Base-by-base conservation (phyloP, 2,113 vertebrate genomes). In the Anoplopoma fimbria region DNA sequence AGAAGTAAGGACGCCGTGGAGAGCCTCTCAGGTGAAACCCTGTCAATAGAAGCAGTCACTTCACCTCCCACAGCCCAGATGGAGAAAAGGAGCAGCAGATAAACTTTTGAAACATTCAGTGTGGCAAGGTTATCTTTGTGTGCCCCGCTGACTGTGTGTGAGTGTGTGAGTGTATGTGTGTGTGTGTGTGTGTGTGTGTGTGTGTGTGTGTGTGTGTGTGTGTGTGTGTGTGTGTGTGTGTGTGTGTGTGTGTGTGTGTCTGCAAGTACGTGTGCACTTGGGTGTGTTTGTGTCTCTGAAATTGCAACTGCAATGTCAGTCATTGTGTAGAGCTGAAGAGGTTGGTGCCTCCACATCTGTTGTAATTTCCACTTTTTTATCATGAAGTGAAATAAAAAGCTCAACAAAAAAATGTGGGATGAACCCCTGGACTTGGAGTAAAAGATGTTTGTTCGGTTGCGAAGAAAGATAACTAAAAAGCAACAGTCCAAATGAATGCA, bases 101-200 rank as follows among this genome's bases (percentile, higher is more conserved):
- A 77, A 78, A 82, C 63, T 83, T 76, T 42, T 85, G 68, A 86
- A 85, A 84, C 38, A 85, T 85, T 85, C 58, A 87, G 47, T 72
- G 51, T 36, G 55, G 40, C 78, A 70, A 60, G 71, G 81, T 25
- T 36, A 65, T 64, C 25, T 82, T 6, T 40, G 49, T 45, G 2
- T 53, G 72, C 38, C 29, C 19, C 1, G 1, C 6, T 57, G 65
- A 38, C 51, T 53, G 47, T 53, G 23, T n/a, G 25, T 33, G 62
- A n/a, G n/a, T n/a, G n/a, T n/a, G n/a, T n/a, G n/a, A n/a, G n/a
- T n/a, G n/a, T n/a, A n/a, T 58, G 55, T 27, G 36, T 23, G 42
- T 69, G 67, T 4, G 19, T 51, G 25, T 19, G 19, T 25, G 29
- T 75, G 29, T 38, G 14, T 58, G 47, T 45, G 17, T 36, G 36